phyloP scores from a whole-genome alignment of 2,113 vertebrate genomes.

The Syngnathus typhle region DNA sequence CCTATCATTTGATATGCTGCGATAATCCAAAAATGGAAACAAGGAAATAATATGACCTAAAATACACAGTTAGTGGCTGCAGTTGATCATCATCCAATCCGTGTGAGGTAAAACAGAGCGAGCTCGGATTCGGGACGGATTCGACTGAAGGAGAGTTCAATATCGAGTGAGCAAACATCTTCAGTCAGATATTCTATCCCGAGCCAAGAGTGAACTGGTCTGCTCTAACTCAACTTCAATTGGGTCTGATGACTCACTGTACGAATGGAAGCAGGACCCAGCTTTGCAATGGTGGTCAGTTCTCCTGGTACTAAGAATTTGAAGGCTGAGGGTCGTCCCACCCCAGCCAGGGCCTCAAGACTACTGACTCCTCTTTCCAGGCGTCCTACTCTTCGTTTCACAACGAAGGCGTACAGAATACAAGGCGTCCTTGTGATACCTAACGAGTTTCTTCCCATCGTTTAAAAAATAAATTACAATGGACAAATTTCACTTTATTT shows the following conservation, averaged over 20 bases:
- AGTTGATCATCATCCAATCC: neutral
- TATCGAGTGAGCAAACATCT: neutral
- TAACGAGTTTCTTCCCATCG: neutral
- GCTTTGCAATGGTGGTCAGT: neutral
- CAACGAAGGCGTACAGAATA: slow-evolving; percentile 61
- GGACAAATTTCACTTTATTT: neutral
- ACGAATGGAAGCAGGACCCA: neutral
- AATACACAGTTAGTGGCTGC: neutral
- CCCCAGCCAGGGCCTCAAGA: neutral
- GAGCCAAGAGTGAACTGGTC: neutral
- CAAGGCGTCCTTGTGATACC: slow-evolving; percentile 72
- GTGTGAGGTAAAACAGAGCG: neutral
- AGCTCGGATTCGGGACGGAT: neutral
- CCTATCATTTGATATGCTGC: slow-evolving; percentile 15
- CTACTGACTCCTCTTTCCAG: slow-evolving; percentile 69
- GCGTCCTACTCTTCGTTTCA: slow-evolving; percentile 51
- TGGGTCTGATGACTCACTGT: neutral
- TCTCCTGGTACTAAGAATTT: neutral
- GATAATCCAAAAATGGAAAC: slow-evolving; percentile 8
- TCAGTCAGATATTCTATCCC: neutral
- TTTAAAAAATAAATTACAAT: neutral
- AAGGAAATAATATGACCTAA: neutral
- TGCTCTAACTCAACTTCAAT: neutral
- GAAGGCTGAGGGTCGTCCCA: neutral
- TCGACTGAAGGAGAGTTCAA: neutral